These are phyloP conservation scores for Epizoanthus rinbou DNA, from an alignment of 92 coral and sea anemone species.

Conservation along the genomic window DNA sequence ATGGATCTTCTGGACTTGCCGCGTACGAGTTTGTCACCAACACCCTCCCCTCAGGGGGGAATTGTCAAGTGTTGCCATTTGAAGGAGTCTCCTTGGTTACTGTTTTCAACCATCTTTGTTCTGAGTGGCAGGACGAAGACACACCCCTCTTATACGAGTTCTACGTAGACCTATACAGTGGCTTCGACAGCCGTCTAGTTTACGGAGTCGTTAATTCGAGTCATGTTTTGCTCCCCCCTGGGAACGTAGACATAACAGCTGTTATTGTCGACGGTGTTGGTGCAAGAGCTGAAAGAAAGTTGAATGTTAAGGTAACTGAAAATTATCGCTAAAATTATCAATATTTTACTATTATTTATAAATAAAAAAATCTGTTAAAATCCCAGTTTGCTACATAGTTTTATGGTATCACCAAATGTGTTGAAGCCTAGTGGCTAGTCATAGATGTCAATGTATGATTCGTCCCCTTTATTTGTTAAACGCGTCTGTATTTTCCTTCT, in stretches of 20 bases:
- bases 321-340: neutral
- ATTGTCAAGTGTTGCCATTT: neutral
- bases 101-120: neutral
- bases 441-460: no score
- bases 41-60: neutral
- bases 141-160: conserved; percentile 18
- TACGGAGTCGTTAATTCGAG: neutral
- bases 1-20: neutral
- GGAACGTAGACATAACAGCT: neutral
- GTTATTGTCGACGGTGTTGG: conserved; percentile 9
- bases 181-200: neutral
- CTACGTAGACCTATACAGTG: conserved; percentile 1
- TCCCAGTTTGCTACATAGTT: no score
- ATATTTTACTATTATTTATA: no score
- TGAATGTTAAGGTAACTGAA: conserved; percentile 5
- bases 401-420: no score
- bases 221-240: conserved; percentile 10
- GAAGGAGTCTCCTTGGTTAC: conserved; percentile 1
- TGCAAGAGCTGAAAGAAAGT: conserved; percentile 1
- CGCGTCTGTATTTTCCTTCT: no score
- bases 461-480: no score
- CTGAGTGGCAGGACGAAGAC: conserved; percentile 13
- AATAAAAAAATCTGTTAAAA: no score
- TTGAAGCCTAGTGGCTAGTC: no score
- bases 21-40: conserved; percentile 25